A percentile compares a stretch with the other conserved stretches of the same genome.
These are phyloP conservation scores for Teinopalpus imperialis DNA, from an alignment of 2,888 invertebrate genomes.

Conservation along the genomic window DNA sequence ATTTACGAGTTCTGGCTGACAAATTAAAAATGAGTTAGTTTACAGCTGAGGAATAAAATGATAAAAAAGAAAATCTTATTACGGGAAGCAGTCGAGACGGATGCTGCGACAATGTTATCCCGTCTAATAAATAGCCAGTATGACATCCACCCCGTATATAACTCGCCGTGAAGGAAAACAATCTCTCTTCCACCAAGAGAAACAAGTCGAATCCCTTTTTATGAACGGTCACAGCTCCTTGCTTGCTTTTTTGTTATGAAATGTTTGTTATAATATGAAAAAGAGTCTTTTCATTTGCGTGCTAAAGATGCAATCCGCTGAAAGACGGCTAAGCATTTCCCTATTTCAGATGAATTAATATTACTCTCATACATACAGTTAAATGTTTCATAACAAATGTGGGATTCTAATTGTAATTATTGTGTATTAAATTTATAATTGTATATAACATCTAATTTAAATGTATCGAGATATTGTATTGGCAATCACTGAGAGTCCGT, in stretches of 20 bases:
- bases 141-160: constrained; percentile 62
- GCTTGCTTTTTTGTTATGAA: constrained; percentile 50
- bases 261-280: too few relatives aligned
- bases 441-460: not conserved
- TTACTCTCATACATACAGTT: constrained; percentile 19
- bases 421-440: too few relatives aligned
- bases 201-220: constrained; percentile 70
- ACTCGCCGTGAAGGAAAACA: constrained; percentile 63
- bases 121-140: constrained; percentile 72
- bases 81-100: constrained; percentile 52
- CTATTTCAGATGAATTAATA: constrained; percentile 23
- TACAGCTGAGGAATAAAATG: constrained; percentile 70
- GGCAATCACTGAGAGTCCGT: too few relatives aligned
- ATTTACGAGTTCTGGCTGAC: constrained; percentile 68
- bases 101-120: constrained; percentile 71
- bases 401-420: constrained; percentile 24
- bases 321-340: constrained; percentile 22
- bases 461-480: constrained; percentile 22
- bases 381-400: constrained; percentile 10
- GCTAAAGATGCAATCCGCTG: constrained; percentile 44
- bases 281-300: constrained; percentile 46
- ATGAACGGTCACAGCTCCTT: constrained; percentile 57
- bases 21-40: constrained; percentile 79
- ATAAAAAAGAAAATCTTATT: constrained; percentile 70
- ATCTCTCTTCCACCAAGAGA: constrained; percentile 61